Evolutionary conservation across 2,113 vertebrate genomes (phyloP), one percentile per base, ranked within the genome.

Genomic region (Melanocharis versteri): DNA sequence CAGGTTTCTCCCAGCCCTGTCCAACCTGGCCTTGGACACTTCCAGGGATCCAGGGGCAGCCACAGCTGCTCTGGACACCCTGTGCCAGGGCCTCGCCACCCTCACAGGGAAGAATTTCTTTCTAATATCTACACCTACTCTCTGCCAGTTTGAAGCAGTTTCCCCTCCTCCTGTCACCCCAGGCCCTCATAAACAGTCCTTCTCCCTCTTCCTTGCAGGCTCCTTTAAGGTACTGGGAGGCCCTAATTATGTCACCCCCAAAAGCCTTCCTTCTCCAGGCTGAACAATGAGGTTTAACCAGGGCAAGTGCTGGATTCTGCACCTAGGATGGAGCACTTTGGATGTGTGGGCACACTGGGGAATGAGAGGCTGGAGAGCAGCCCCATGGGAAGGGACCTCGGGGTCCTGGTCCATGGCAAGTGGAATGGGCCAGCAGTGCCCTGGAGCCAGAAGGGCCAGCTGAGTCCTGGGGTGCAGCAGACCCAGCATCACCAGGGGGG

Each of bases 1-100:
- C 75, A 80, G 35, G 26, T 0, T 48, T 14, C 31, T 48, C 66
- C 35, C 10, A 48, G 21, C 17, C 5, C 40, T 0, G 0, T 35
- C 35, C 75, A 64, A 0, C 57, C 48, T 35, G 57, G 35, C 20
- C 48, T 31, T 17, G 48, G 24, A 1, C 35, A 31, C 16, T 56
- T 0, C 24, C 48, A 64, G 42, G 42, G 11, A 40, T 56, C 44
- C 64, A 66, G 47, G 30, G 24, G 13, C 40, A 71, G 30, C 40
- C 65, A 60, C 54, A 69, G 54, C 54, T 69, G 0, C 72, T 61
- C 39, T 51, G 53, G 17, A 11, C 37, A 68, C 1, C 35, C 53
- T 69, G 54, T 61, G 47, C 64, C 47, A 61, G 39, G 28, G 15
- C 12, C 19, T 61, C 1, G 0, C 1, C 47, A 39, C 6, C 10